phyloP scores from a whole-genome alignment of 2,888 invertebrate genomes.

The Parnassius glacialis region DNA sequence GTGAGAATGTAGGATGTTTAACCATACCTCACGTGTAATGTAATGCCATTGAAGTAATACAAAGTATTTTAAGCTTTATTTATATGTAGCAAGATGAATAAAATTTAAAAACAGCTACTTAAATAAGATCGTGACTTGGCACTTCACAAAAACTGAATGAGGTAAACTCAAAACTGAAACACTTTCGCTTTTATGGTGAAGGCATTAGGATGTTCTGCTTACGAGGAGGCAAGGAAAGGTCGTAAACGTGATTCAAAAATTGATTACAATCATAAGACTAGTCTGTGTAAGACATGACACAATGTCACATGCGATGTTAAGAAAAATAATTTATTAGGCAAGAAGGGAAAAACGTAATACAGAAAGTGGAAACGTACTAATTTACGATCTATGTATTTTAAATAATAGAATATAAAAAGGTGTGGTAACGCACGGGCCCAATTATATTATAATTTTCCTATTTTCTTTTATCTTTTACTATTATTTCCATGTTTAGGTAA shows the following conservation, averaged over 20 bases:
- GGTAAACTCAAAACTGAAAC: conserved; percentile 17
- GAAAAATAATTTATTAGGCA: not conserved
- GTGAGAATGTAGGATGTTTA: too few species aligned
- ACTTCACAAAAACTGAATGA: conserved; percentile 17
- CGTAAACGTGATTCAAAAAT: conserved; percentile 18
- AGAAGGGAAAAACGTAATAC: too few species aligned
- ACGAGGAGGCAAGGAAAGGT: conserved; percentile 16
- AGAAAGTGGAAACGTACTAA: too few species aligned
- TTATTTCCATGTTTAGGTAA: too few species aligned
- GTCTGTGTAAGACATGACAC: not conserved
- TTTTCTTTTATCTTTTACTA: too few species aligned
- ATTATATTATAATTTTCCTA: too few species aligned
- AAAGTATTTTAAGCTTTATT: conserved; percentile 1
- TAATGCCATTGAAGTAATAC: not conserved
- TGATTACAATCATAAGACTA: conserved; percentile 21
- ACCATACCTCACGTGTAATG: not conserved
- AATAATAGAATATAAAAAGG: too few species aligned
- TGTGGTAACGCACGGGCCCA: too few species aligned
- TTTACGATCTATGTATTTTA: too few species aligned
- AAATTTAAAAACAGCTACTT: not conserved
- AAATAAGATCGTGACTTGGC: conserved; percentile 15
- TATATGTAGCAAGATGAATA: not conserved
- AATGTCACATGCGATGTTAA: conserved; percentile 8
- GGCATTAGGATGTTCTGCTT: conserved; percentile 5
- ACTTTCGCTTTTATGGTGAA: conserved; percentile 20